Percentiles rank a stretch among this genome's conserved stretches.
phyloP scores from a whole-genome alignment of 2,888 invertebrate genomes.

The Torymus tubicola region DNA sequence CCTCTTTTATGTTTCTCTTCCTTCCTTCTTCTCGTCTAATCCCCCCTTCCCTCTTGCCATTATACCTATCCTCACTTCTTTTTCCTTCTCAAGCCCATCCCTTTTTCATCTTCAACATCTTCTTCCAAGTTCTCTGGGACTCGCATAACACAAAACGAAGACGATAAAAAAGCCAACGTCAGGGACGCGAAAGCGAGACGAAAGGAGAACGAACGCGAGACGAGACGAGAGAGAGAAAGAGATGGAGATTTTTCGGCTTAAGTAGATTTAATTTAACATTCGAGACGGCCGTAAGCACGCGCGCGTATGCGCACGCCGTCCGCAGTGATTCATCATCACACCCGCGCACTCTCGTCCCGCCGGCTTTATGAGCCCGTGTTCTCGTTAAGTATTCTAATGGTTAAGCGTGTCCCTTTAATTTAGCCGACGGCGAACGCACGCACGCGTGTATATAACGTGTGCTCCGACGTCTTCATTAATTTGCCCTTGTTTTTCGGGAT shows the following conservation, averaged over 20 bases:
- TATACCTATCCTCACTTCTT: too few relatives aligned
- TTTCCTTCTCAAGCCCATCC: neutral
- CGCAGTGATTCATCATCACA: slow-evolving; percentile 76
- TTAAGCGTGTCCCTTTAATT: slow-evolving; percentile 54
- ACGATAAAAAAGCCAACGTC: slow-evolving; percentile 6
- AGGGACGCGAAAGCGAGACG: slow-evolving; percentile 32
- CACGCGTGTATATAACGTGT: too few relatives aligned
- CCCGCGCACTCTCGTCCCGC: slow-evolving; percentile 69
- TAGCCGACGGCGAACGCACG: slow-evolving; percentile 26
- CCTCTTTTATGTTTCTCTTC: neutral
- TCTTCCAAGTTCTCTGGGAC: neutral
- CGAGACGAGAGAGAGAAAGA: slow-evolving; percentile 1
- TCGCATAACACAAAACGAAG: neutral
- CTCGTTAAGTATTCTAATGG: slow-evolving; percentile 76
- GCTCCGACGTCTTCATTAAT: slow-evolving; percentile 53
- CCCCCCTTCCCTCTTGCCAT: too few relatives aligned
- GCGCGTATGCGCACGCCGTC: slow-evolving; percentile 63
- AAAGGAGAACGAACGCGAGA: slow-evolving; percentile 36
- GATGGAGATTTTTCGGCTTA: slow-evolving; percentile 52
- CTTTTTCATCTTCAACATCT: neutral
- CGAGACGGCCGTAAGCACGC: slow-evolving; percentile 28
- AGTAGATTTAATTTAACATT: slow-evolving; percentile 54
- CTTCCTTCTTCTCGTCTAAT: too few relatives aligned
- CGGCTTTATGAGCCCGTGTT: slow-evolving; percentile 60
- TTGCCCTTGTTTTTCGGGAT: slow-evolving; percentile 33